These are phyloP conservation scores for Trachymyrmex cornetzi DNA, from an alignment of 1,140 invertebrate species.

Conservation along the genomic window DNA sequence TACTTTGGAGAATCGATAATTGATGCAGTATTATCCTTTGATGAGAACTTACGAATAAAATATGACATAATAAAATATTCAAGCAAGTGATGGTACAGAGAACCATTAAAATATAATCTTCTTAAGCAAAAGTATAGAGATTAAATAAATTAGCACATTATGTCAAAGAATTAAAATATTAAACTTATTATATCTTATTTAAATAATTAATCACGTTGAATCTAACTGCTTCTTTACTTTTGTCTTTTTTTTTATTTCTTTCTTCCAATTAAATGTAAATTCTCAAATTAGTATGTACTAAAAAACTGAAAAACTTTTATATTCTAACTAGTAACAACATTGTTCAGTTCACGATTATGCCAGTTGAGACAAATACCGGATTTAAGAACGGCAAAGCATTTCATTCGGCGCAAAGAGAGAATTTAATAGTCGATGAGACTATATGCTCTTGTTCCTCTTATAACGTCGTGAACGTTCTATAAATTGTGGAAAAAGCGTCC, in stretches of 20 bases:
- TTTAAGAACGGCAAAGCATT: slow-evolving; percentile 23
- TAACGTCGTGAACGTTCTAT: slow-evolving; percentile 30
- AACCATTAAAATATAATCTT: slow-evolving; percentile 49
- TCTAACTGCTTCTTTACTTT: background rate
- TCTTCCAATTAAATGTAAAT: background rate
- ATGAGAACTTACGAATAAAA: slow-evolving; percentile 47
- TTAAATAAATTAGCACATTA: slow-evolving; percentile 18
- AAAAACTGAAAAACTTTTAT: background rate
- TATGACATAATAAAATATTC: slow-evolving; percentile 34
- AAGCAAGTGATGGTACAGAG: slow-evolving; percentile 1
- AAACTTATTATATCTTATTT: slow-evolving; percentile 42
- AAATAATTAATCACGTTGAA: slow-evolving; percentile 1
- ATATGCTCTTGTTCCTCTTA: background rate
- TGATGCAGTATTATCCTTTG: slow-evolving; percentile 29
- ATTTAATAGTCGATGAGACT: slow-evolving; percentile 58
- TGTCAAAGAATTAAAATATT: slow-evolving; percentile 1
- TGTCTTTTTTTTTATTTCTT: background rate
- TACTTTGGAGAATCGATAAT: slow-evolving; percentile 25
- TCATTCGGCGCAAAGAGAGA: slow-evolving; percentile 41
- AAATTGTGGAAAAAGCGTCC: slow-evolving; percentile 59
- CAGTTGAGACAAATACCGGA: background rate
- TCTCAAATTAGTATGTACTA: background rate
- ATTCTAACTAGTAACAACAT: background rate
- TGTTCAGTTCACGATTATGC: slow-evolving; percentile 6
- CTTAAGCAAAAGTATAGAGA: slow-evolving; percentile 19